Evolutionary conservation across 2,113 vertebrate species (phyloP).

Genomic region (Muntiacus muntjak): DNA sequence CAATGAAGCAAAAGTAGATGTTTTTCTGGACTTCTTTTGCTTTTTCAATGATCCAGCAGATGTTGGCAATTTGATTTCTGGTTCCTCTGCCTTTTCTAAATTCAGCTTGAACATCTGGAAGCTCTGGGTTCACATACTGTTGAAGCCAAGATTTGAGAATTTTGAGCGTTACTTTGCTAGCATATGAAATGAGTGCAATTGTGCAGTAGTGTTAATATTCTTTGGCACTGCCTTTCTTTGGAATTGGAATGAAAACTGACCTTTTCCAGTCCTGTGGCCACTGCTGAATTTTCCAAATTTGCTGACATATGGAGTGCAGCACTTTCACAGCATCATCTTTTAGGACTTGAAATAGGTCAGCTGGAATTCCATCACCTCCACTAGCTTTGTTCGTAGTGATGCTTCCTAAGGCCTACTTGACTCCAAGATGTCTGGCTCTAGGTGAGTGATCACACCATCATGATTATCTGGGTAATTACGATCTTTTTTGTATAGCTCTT

Average conservation of each 20-base stretch:
- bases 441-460: neutral
- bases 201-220: neutral
- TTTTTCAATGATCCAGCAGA: neutral
- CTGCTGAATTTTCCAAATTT: neutral
- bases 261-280: neutral
- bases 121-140: neutral
- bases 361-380: neutral
- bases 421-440: neutral
- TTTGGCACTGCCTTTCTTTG: neutral
- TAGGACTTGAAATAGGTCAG: neutral
- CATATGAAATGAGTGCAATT: neutral
- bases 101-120: neutral
- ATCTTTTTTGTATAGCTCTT: neutral
- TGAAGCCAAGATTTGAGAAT: neutral
- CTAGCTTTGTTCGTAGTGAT: neutral
- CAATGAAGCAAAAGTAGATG: neutral
- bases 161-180: neutral
- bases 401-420: neutral
- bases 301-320: neutral
- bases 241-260: neutral
- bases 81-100: neutral
- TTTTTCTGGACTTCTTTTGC: neutral
- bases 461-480: neutral
- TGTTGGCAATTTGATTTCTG: neutral
- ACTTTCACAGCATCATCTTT: neutral